phyloP scores from a whole-genome alignment of 2,888 invertebrate genomes.

The Embidobia sp. region DNA sequence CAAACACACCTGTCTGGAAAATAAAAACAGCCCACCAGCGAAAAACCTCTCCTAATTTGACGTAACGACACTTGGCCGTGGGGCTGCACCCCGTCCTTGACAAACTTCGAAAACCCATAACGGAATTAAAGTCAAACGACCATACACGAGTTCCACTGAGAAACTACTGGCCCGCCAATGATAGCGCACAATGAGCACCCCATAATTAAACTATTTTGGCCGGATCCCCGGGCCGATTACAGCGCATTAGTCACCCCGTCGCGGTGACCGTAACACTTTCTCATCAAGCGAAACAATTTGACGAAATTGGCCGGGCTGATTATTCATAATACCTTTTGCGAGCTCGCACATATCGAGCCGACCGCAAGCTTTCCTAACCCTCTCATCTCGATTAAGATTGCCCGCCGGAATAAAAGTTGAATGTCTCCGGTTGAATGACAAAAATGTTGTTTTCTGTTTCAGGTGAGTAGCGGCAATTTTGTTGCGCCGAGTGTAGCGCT shows the following conservation, averaged over 20 bases:
- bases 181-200: too few relatives aligned
- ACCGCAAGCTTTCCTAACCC: conserved; percentile 41
- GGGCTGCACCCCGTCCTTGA: too few relatives aligned
- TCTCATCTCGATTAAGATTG: conserved; percentile 52
- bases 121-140: too few relatives aligned
- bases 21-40: too few relatives aligned
- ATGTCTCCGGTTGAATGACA: conserved; percentile 40
- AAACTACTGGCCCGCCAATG: too few relatives aligned
- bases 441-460: conserved; percentile 70
- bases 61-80: too few relatives aligned
- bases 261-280: conserved; percentile 19
- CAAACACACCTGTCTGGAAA: too few relatives aligned
- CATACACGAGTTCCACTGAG: too few relatives aligned
- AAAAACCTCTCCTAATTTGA: too few relatives aligned
- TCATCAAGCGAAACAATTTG: conserved; percentile 31
- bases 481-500: conserved; percentile 43
- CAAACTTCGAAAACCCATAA: too few relatives aligned
- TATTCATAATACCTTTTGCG: conserved; percentile 20
- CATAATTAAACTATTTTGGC: conserved; percentile 18
- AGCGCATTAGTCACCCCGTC: conserved; percentile 23
- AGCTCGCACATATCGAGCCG: conserved; percentile 33
- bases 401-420: conserved; percentile 49
- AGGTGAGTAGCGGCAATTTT: conserved; percentile 69
- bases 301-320: conserved; percentile 31
- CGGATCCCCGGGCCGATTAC: conserved; percentile 8